phyloP scores from a whole-genome alignment of 2,888 invertebrate species.

The Exephanes ischioxanthus region DNA sequence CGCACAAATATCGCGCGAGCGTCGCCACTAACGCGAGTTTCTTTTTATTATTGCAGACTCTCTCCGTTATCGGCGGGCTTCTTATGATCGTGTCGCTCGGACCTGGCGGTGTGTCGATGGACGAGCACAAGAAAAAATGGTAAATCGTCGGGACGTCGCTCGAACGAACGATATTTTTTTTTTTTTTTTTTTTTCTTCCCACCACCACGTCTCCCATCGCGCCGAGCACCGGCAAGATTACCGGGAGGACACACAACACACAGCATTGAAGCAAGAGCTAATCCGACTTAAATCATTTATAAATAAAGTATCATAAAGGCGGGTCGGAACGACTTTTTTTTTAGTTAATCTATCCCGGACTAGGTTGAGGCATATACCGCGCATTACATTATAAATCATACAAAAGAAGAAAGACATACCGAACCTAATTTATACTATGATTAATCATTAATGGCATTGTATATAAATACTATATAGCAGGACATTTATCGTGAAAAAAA shows the following conservation, averaged over 20 bases:
- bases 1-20: background rate
- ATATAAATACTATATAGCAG: constrained; percentile 79
- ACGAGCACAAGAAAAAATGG: constrained; percentile 99
- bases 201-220: background rate
- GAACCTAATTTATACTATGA: constrained; percentile 77
- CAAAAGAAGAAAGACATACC: constrained; percentile 67
- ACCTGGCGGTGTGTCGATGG: constrained; percentile 99
- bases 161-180: background rate
- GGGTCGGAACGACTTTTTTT: constrained; percentile 68
- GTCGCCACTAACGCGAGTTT: constrained; percentile 3
- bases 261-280: constrained; percentile 2
- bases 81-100: constrained; percentile 99
- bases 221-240: background rate
- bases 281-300: constrained; percentile 11
- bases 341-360: constrained; percentile 57
- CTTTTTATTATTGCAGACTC: constrained; percentile 91
- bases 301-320: constrained; percentile 49
- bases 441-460: constrained; percentile 78
- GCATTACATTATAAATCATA: background rate
- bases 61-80: constrained; percentile 99
- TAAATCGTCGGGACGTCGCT: constrained; percentile 84
- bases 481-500: constrained; percentile 77
- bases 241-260: constrained; percentile 40
- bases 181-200: background rate
- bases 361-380: constrained; percentile 36